Percentiles rank a stretch among this genome's conserved stretches.
phyloP scores from a whole-genome alignment of 2,113 vertebrate species.

The Pogona vitticeps region DNA sequence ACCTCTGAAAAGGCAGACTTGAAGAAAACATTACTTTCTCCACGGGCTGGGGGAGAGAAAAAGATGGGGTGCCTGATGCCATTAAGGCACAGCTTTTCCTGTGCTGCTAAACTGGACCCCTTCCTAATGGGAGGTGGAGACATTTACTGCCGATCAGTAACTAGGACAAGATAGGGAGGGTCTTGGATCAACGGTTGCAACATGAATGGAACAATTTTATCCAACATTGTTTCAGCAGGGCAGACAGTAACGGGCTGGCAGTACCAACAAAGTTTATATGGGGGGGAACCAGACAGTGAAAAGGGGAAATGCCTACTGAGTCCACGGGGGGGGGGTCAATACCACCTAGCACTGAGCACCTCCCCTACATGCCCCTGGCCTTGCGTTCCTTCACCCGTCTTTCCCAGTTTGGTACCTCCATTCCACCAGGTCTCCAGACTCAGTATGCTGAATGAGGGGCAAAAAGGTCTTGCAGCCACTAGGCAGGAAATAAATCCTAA shows the following conservation, averaged over 20 bases:
- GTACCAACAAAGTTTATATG: neutral
- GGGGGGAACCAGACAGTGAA: neutral
- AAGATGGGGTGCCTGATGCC: neutral
- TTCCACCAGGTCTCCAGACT: neutral
- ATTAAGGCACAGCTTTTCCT: neutral
- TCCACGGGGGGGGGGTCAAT: neutral
- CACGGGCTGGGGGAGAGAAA: neutral
- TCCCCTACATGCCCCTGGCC: neutral
- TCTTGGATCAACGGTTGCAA: neutral
- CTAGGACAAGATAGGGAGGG: neutral
- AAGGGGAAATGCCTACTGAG: neutral
- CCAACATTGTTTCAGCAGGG: neutral
- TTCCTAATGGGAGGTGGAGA: neutral
- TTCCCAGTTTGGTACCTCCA: neutral
- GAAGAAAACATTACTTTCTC: neutral
- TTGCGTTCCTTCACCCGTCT: neutral
- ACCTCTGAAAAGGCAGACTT: neutral
- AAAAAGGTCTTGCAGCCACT: neutral
- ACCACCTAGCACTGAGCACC: no score
- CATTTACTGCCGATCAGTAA: neutral
- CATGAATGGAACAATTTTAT: neutral
- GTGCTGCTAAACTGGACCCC: neutral
- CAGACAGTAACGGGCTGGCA: neutral
- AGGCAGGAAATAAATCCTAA: neutral
- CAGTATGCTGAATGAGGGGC: neutral